These are phyloP conservation scores for Willisornis vidua DNA, from an alignment of 2,113 vertebrate genomes.

Conservation along the genomic window DNA sequence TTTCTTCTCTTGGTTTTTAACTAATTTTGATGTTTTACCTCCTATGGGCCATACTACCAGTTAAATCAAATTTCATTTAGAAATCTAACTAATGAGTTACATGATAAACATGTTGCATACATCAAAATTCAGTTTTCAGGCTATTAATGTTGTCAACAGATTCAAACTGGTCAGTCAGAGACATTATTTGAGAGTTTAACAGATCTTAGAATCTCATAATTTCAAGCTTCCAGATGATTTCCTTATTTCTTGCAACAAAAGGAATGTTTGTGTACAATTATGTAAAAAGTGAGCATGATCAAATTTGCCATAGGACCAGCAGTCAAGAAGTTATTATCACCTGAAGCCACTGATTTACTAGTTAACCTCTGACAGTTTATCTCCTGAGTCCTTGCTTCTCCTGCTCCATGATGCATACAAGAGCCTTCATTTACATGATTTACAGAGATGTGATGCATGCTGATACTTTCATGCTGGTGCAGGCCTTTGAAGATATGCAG, in stretches of 20 bases:
- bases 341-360: background rate
- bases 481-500: background rate
- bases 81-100: background rate
- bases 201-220: background rate
- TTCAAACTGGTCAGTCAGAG: background rate
- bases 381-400: background rate
- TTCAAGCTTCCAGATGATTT: background rate
- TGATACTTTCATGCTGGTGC: background rate
- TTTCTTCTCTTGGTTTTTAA: background rate
- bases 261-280: background rate
- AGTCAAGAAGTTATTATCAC: background rate
- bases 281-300: background rate
- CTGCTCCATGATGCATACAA: rapidly evolving
- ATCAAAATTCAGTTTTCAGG: background rate
- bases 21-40: background rate
- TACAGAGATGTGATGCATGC: background rate
- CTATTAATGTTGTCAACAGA: background rate
- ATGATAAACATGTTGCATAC: background rate
- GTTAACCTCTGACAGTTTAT: background rate
- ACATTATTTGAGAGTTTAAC: background rate
- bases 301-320: background rate
- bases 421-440: background rate
- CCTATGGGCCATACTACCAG: background rate
- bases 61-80: background rate
- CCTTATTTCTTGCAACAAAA: background rate